These are phyloP conservation scores for Strix uralensis DNA, from an alignment of 2,113 vertebrate genomes.

Conservation along the genomic window DNA sequence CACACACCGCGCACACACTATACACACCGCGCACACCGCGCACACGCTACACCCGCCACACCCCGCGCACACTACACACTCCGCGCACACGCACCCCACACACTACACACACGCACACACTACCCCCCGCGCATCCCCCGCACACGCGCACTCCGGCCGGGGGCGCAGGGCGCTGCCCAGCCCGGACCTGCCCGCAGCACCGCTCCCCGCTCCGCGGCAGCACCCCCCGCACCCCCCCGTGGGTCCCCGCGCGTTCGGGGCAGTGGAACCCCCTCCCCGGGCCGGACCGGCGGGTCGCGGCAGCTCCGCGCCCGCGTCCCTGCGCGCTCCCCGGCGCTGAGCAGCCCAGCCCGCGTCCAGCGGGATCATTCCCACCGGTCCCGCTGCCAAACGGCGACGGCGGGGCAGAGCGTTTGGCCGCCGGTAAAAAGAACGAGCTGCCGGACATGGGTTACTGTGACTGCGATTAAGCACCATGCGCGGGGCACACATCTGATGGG, in stretches of 20 bases:
- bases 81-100: background rate
- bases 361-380: background rate
- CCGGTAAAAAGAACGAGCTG: background rate
- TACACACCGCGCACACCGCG: background rate
- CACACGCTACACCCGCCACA: background rate
- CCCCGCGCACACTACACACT: background rate
- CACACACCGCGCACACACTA: background rate
- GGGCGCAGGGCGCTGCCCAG: background rate
- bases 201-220: background rate
- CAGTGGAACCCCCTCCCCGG: background rate
- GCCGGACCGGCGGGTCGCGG: background rate
- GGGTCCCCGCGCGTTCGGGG: background rate
- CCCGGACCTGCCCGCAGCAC: too few relatives aligned
- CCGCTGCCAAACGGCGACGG: background rate
- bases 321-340: background rate
- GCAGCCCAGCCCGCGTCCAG: background rate
- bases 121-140: background rate
- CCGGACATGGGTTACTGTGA: background rate
- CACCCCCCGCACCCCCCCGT: too few relatives aligned
- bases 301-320: background rate
- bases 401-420: background rate
- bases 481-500: background rate
- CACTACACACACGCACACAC: background rate
- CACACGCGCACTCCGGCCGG: background rate
- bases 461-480: background rate